These are phyloP conservation scores for Vireo griseus DNA, from an alignment of 2,797 vertebrate species.

Conservation along the genomic window DNA sequence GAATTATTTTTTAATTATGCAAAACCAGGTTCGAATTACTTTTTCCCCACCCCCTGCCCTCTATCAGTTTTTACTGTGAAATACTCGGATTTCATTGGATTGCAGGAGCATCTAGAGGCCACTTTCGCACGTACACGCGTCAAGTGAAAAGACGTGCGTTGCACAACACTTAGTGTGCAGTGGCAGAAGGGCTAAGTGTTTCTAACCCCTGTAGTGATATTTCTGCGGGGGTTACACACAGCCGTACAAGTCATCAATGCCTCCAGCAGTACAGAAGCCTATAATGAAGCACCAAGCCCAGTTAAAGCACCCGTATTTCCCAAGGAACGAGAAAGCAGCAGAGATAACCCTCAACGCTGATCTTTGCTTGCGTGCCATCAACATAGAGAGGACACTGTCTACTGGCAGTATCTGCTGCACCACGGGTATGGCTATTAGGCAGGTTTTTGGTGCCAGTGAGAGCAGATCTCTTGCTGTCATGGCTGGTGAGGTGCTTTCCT, in stretches of 20 bases:
- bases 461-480: not conserved
- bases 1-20: not conserved
- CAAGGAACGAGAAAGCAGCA: not conserved
- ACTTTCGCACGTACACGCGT: not conserved
- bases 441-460: not conserved
- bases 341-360: not conserved
- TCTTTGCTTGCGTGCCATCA: not conserved
- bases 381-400: too few species aligned
- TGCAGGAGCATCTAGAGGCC: constrained; percentile 37
- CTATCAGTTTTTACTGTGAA: not conserved
- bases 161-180: fast-evolving
- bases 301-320: not conserved
- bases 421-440: not conserved
- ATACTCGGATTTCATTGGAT: not conserved
- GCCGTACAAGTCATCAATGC: not conserved
- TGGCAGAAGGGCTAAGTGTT: not conserved
- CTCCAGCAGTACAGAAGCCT: not conserved
- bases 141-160: fast-evolving
- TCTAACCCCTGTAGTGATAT: not conserved
- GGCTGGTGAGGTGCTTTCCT: not conserved
- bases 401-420: not conserved
- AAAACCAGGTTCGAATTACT: not conserved
- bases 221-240: not conserved
- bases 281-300: not conserved
- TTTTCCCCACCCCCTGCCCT: fast-evolving